A percentile compares a stretch with the other conserved stretches of the same genome.
Evolutionary conservation across 2,888 invertebrate species (phyloP).

Genomic region (Epsilonema sp.): DNA sequence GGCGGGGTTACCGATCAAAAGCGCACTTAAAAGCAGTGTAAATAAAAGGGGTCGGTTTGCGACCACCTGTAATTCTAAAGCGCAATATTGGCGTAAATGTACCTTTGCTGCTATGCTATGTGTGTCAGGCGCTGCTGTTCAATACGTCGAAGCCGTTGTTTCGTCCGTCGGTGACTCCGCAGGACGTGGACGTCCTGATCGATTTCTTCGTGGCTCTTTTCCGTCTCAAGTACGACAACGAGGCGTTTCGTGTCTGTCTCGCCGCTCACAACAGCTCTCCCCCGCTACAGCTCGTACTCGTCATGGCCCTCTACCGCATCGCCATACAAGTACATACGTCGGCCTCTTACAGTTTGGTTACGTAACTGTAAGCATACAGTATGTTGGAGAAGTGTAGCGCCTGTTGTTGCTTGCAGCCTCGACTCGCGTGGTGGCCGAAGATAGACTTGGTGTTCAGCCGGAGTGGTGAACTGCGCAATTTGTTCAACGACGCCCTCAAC

Average conservation of each 20-base stretch:
- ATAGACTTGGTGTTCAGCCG: slow-evolving; percentile 78
- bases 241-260: slow-evolving; percentile 55
- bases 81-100: too few species aligned
- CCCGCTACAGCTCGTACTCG: slow-evolving; percentile 58
- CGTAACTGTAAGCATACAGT: too few species aligned
- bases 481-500: slow-evolving; percentile 86
- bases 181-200: slow-evolving; percentile 82
- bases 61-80: too few species aligned
- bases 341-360: too few species aligned
- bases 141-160: slow-evolving; percentile 69
- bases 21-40: too few species aligned
- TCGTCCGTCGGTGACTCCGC: slow-evolving; percentile 39
- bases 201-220: slow-evolving; percentile 94
- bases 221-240: slow-evolving; percentile 85
- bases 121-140: slow-evolving; percentile 53
- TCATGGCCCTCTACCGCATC: slow-evolving; percentile 64
- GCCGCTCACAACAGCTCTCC: slow-evolving; percentile 45
- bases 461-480: slow-evolving; percentile 67
- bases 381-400: too few species aligned
- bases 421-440: slow-evolving; percentile 89
- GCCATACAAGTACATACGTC: slow-evolving; percentile 31
- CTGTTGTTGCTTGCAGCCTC: slow-evolving; percentile 47
- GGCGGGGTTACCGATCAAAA: too few species aligned
- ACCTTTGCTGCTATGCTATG: too few species aligned
- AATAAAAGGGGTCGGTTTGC: too few species aligned